Evolutionary conservation across 1,140 invertebrate genomes (phyloP), one percentile per base, ranked within the genome.

Genomic region (Macrostomum lignano): DNA sequence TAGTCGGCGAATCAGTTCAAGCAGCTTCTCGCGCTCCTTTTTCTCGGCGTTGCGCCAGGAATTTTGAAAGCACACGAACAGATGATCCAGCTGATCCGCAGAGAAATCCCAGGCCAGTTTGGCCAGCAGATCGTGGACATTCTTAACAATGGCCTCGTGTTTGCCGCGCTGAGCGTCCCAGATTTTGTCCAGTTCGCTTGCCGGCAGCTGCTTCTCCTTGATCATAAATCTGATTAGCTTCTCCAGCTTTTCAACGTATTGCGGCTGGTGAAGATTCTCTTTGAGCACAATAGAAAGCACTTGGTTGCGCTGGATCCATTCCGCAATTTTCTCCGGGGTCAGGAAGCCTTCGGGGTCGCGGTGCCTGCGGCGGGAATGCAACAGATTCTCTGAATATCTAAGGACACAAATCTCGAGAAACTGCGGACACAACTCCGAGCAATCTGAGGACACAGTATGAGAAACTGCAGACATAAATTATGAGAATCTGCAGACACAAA

Each of bases 51-150:
- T 77, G 35, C 75, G 76, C 82, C 82, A 93, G 61, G 74, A 82
- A 24, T 15, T 17, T 66, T 84, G 77, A 61, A 94, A 93, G 61
- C 82, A 86, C 48, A 84, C 78, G 59, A 94, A 93, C 3, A 94
- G 61, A 63, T 93, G 82, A 52, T 93, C 82, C 4, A 94, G 61
- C 54, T 94, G 84, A 54, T 88, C 81, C 5, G 81, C 75, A 37
- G 76, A 79, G 50, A 94, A 94, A 56, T 93, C 82, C 82, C 82
- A 94, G 1, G 84, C 84, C 21, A 93, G 59, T 57, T 93, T 93
- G 1, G 84, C 82, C 28, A 94, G 57, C 36, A 94, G 58, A 51
- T 94, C 84, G 51, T 93, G 84, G 23, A 94, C 72, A 56, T 94
- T 94, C 55, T 86, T 86, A 1, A 84, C 78, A 43, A 86, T 88